Evolutionary conservation across 2,797 vertebrate species (phyloP), one percentile per base, ranked within the genome.

Genomic region (Oceanodroma leucorhoa): DNA sequence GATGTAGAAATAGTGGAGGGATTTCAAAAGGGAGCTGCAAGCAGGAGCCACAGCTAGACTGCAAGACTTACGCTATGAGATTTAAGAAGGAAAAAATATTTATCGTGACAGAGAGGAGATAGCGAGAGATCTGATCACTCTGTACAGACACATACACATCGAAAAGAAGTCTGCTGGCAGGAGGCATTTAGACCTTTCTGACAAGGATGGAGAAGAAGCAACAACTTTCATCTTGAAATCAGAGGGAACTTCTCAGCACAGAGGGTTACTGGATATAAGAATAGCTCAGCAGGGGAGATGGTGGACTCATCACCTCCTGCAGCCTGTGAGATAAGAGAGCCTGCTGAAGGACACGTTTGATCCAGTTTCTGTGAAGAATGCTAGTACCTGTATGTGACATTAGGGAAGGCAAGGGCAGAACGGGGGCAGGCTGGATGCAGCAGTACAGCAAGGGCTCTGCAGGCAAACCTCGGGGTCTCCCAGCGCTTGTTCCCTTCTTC

Each of bases 221-320:
- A 58, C 62, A 90, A 50, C 85, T 86, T 94, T 88, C 76, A 82
- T 95, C 83, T 43, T n/a, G 22, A 95, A 90, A 82, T 84, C 80
- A 94, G 85, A 91, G 54, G 46, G 57, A 79, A 32, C 20, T 69
- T 91, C 65, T 61, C 70, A 81, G 82, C 79, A 83, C 45, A 88
- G 57, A 43, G 23, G 41, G 45, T 69, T 87, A 41, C 34, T 29
- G 46, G 19, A n/a, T 23, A 32, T 26, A 71, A 91, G 73, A 93
- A 79, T 13, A 95, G 72, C 83, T 91, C 73, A 94, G 83, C n/a
- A 69, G n/a, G 83, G 26, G 38, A 75, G 43, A 36, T 2, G 51
- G 32, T 83, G 53, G 61, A 34, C 45, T 96, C 53, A 20, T 70
- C 48, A 57, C 64, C 48, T 89, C 48, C 93, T 67, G 30, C n/a